These are phyloP conservation scores for Agapornis roseicollis DNA, from an alignment of 2,113 vertebrate species.

Conservation along the genomic window DNA sequence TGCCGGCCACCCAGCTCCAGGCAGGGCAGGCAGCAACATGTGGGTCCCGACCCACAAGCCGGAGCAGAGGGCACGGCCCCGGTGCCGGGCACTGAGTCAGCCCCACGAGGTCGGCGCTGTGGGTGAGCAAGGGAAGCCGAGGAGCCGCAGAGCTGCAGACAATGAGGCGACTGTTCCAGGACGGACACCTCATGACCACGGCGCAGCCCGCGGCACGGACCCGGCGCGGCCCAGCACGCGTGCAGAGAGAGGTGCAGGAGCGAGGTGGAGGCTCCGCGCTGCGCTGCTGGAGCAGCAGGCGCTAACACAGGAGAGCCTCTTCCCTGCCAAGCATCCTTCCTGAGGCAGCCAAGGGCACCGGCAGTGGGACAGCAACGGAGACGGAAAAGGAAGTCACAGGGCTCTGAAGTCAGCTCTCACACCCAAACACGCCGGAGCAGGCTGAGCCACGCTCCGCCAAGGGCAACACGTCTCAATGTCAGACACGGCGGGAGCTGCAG, in stretches of 20 bases:
- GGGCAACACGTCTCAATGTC: constrained; percentile 61
- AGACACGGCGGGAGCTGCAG: background rate
- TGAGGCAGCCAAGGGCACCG: background rate
- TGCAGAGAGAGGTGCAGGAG: background rate
- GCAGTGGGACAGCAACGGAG: background rate
- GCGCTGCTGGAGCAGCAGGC: background rate
- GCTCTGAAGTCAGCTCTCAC: constrained; percentile 44
- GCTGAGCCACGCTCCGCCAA: background rate
- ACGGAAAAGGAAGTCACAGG: constrained; percentile 48
- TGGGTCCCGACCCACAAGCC: background rate
- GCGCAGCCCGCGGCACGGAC: background rate
- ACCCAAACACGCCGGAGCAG: background rate
- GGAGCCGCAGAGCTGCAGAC: background rate
- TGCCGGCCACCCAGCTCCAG: background rate
- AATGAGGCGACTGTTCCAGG: constrained; percentile 45
- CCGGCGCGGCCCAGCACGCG: fast-evolving
- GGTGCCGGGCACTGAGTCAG: constrained; percentile 44
- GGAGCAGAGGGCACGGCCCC: constrained; percentile 15
- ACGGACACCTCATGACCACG: background rate
- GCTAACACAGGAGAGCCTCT: fast-evolving
- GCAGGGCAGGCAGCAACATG: background rate
- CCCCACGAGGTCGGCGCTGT: constrained; percentile 2
- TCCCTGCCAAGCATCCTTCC: background rate
- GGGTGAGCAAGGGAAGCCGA: background rate
- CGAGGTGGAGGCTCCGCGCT: fast-evolving